phyloP scores from a whole-genome alignment of 2,888 invertebrate species.

The Amiota minor region DNA sequence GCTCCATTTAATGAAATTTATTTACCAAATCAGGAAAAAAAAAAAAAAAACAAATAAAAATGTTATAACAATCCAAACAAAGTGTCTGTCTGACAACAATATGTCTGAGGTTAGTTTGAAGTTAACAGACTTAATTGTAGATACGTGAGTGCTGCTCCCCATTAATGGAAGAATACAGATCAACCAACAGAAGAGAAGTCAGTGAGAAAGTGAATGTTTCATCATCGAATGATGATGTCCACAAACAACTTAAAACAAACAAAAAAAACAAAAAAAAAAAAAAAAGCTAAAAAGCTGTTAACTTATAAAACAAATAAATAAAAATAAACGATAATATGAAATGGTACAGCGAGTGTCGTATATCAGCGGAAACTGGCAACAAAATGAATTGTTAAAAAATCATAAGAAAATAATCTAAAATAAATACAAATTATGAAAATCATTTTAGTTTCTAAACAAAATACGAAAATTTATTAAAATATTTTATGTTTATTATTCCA shows the following conservation, averaged over 20 bases:
- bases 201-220: slow-evolving; percentile 10
- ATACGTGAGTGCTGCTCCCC: neutral
- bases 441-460: slow-evolving; percentile 59
- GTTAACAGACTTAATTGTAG: neutral
- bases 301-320: slow-evolving; percentile 50
- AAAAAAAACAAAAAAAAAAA: slow-evolving; percentile 8
- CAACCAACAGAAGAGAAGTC: too few species aligned
- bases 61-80: too few species aligned
- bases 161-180: too few species aligned
- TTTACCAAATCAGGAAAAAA: too few species aligned
- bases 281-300: slow-evolving; percentile 40
- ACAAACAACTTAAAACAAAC: neutral
- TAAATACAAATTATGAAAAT: slow-evolving; percentile 56
- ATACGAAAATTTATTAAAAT: slow-evolving; percentile 49
- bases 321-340: slow-evolving; percentile 30
- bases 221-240: neutral
- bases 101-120: too few species aligned
- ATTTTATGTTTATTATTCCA: neutral
- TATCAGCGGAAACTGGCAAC: slow-evolving; percentile 30
- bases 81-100: too few species aligned
- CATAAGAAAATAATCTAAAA: slow-evolving; percentile 58
- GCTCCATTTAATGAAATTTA: too few species aligned
- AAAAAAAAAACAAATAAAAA: too few species aligned
- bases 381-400: slow-evolving; percentile 33
- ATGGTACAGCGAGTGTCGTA: slow-evolving; percentile 33